Evolutionary conservation across 2,113 vertebrate genomes (phyloP), one percentile per base, ranked within the genome.

Genomic region (Eurystomus gularis): DNA sequence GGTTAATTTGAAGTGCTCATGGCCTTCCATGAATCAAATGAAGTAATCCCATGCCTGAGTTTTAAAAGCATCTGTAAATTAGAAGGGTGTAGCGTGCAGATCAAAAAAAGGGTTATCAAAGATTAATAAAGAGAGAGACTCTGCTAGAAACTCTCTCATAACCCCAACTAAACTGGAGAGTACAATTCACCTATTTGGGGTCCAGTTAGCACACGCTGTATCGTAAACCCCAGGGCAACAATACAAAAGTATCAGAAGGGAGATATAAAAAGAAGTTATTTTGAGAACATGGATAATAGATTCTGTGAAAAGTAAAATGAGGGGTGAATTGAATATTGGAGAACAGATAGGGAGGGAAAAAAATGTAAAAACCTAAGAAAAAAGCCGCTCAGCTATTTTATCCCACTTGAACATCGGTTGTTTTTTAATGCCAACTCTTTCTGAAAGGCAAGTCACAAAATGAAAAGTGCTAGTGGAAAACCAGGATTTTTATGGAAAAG

Each of bases 51-150:
- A 76, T 37, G 80, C 89, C 90, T 65, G 54, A 62, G 82, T 91
- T 96, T 96, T 90, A 97, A 97, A 97, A 96, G 88, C 94, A 92
- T 78, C 51, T 1, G 16, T 96, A 94, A 96, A 94, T 97, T 95
- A 96, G 57, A 49, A 94, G 64, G 49, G 51, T 87, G 28, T 88
- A 94, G 71, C 44, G 77, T 40, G 37, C 55, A 55, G 86, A 93
- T 96, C 82, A 96, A 93, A 95, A 85, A 80, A 72, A 75, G 31
- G 23, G 86, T 62, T 68, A 94, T 91, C 89, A 93, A 97, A 96
- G 75, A 79, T 90, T 96, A 73, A 90, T 93, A 97, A 94, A 84
- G 77, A 88, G 33, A 52, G 40, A 94, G 42, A 86, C 55, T 88
- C 29, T 51, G 64, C 10, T 75, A 86, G 60, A 93, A 86, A 88